Base-by-base conservation (phyloP, 1,140 invertebrate species). In the Pararge aegeria region DNA sequence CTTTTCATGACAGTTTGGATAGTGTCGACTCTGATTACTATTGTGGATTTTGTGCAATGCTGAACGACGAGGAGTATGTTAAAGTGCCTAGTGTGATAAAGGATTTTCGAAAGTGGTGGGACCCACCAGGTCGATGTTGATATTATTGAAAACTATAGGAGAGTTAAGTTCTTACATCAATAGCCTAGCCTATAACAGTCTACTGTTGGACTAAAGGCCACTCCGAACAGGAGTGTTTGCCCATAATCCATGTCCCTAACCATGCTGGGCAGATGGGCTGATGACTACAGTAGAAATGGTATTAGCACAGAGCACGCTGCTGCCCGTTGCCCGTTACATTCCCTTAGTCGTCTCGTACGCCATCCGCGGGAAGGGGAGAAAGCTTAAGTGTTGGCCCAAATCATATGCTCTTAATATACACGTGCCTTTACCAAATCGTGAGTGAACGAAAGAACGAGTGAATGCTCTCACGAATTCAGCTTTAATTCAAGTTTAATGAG, bases 401-500 rank as follows among this genome's bases (percentile, higher is more conserved):
- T n/a, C n/a, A n/a, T n/a, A n/a, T n/a, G n/a, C n/a, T n/a, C 10
- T 12, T 34, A 34, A 34, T 34, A 12, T 7, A 34, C 30, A 12
- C 30, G 12, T 3, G 3, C 30, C 30, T 77, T 73, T 71, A 76
- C 73, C n/a, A 75, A 70, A 49, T 75, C 72, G 66, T 69, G 70
- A 74, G 61, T 69, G 67, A 73, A 56, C 64, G 70, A 78, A 71
- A 62, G 76, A 77, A 62, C 62, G 67, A 69, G 60, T 50, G 69
- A 73, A 63, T 57, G 72, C 78, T 85, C 84, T 86, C 85, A 85
- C 85, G 80, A 78, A 68, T 64, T 81, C 64, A 76, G 72, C 80
- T 79, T 79, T 86, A 80, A 86, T 88, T 83, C 77, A 80, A 81
- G 73, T 85, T 78, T 88, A 86, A 88, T 88, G 83, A 82, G 66